phyloP scores from a whole-genome alignment of 2,888 invertebrate species.

The Pedicia rivosa region DNA sequence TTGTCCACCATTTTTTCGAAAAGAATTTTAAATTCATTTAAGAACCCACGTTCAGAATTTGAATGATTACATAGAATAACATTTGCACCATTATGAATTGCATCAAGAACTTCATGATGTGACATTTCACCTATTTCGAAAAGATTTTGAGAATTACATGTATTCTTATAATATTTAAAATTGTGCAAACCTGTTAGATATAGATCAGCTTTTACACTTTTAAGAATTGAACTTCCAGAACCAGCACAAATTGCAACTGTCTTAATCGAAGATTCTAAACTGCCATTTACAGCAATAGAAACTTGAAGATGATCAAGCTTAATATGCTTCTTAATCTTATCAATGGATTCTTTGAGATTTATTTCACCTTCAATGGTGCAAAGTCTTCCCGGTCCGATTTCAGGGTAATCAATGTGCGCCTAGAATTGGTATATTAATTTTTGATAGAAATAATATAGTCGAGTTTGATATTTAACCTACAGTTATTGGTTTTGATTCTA shows the following conservation, averaged over 20 bases:
- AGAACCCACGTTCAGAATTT: slow-evolving; percentile 82
- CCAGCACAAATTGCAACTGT: slow-evolving; percentile 80
- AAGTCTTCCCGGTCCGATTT: slow-evolving; percentile 40
- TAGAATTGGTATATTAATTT: slow-evolving; percentile 3
- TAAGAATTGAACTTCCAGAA: slow-evolving; percentile 66
- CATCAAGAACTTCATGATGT: slow-evolving; percentile 85
- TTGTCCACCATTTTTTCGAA: slow-evolving; percentile 30
- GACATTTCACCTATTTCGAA: slow-evolving; percentile 94
- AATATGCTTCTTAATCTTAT: slow-evolving; percentile 51
- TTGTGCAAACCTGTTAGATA: slow-evolving; percentile 79
- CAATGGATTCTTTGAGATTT: slow-evolving; percentile 43
- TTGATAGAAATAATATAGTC: not conserved
- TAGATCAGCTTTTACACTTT: slow-evolving; percentile 55
- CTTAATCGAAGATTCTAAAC: slow-evolving; percentile 33
- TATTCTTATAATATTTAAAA: no score
- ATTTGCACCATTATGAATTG: slow-evolving; percentile 55
- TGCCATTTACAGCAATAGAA: slow-evolving; percentile 37
- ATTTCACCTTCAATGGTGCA: slow-evolving; percentile 34
- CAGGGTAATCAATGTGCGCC: slow-evolving; percentile 8
- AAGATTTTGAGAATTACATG: no score
- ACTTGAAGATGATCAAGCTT: slow-evolving; percentile 53
- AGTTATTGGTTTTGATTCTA: slow-evolving; percentile 11
- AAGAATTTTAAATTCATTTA: slow-evolving; percentile 39
- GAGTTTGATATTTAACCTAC: slow-evolving; percentile 7
- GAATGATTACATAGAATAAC: slow-evolving; percentile 88